phyloP scores from a whole-genome alignment of 2,797 vertebrate species.

The Spheniscus humboldti region DNA sequence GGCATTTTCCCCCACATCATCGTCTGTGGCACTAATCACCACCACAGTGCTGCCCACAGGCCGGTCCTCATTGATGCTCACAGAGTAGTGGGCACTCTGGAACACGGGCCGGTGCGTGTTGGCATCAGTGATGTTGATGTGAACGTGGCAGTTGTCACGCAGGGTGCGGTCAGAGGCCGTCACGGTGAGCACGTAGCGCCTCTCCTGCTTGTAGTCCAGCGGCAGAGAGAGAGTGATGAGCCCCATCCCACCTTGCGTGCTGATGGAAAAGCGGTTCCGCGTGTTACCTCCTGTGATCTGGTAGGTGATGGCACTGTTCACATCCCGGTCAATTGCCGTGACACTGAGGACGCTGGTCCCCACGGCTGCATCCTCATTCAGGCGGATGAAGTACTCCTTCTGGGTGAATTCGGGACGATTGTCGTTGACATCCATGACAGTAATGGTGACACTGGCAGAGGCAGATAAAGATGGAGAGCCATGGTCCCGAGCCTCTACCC shows the following conservation, averaged over 20 bases:
- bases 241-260: conserved; percentile 88
- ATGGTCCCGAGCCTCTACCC: conserved; percentile 93
- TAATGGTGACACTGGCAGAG: conserved; percentile 94
- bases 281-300: conserved; percentile 98
- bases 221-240: conserved; percentile 92
- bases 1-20: conserved; percentile 95
- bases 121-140: conserved; percentile 96
- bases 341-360: conserved; percentile 93
- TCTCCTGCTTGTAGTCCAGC: conserved; percentile 97
- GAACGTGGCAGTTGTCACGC: conserved; percentile 93
- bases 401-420: conserved; percentile 94
- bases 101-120: conserved; percentile 97
- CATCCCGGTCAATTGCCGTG: conserved; percentile 91
- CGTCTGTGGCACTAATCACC: conserved; percentile 94
- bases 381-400: conserved; percentile 90
- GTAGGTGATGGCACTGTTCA: conserved; percentile 96
- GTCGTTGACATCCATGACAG: conserved; percentile 97
- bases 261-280: conserved; percentile 95
- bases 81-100: conserved; percentile 95
- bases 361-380: conserved; percentile 92
- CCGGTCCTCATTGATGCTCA: conserved; percentile 92
- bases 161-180: conserved; percentile 96
- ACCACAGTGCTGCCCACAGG: conserved; percentile 93
- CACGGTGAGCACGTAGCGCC: conserved; percentile 91
- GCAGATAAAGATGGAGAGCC: conserved; percentile 89